A percentile compares a stretch with the other conserved stretches of the same genome.
phyloP scores from a whole-genome alignment of 2,797 vertebrate genomes.

The Sebastes paucispinis region DNA sequence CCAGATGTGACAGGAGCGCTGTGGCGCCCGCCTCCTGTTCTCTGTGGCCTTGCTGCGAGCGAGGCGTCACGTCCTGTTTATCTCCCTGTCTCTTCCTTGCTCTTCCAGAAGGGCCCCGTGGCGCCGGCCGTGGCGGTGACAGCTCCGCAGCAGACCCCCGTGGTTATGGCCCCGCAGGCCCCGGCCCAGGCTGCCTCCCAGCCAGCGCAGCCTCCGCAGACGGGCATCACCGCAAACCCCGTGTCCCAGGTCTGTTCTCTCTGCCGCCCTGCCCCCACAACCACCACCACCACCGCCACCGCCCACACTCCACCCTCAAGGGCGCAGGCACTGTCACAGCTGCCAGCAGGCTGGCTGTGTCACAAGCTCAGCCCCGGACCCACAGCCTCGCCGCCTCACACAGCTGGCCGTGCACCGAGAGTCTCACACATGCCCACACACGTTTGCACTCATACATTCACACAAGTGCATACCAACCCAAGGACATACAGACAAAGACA shows the following conservation, averaged over 20 bases:
- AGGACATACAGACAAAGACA: constrained; percentile 48
- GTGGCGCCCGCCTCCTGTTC: constrained; percentile 76
- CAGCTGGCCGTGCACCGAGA: constrained; percentile 67
- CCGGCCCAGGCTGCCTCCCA: constrained; percentile 76
- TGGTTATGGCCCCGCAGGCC: constrained; percentile 77
- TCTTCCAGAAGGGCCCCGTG: constrained; percentile 82
- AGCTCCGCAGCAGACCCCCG: constrained; percentile 80
- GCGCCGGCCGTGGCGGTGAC: constrained; percentile 78
- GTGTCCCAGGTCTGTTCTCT: constrained; percentile 84
- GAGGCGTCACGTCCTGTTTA: constrained; percentile 84
- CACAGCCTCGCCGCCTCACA: constrained; percentile 41
- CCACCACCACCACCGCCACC: neutral
- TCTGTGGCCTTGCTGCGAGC: constrained; percentile 83
- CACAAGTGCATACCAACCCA: constrained; percentile 49
- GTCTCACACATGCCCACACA: constrained; percentile 67
- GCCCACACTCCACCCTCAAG: constrained; percentile 45
- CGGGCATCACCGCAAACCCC: constrained; percentile 76
- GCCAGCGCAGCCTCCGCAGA: constrained; percentile 77
- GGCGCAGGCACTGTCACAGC: constrained; percentile 63
- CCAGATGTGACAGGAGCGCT: constrained; percentile 81
- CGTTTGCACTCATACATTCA: constrained; percentile 54
- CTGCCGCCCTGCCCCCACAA: neutral
- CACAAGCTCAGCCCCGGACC: constrained; percentile 46
- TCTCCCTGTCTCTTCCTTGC: constrained; percentile 76
- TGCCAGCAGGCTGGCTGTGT: constrained; percentile 72